Percentiles rank a stretch among this genome's conserved stretches.
These are phyloP conservation scores for Heterochromis multidens DNA, from an alignment of 2,113 vertebrate species.

Conservation along the genomic window DNA sequence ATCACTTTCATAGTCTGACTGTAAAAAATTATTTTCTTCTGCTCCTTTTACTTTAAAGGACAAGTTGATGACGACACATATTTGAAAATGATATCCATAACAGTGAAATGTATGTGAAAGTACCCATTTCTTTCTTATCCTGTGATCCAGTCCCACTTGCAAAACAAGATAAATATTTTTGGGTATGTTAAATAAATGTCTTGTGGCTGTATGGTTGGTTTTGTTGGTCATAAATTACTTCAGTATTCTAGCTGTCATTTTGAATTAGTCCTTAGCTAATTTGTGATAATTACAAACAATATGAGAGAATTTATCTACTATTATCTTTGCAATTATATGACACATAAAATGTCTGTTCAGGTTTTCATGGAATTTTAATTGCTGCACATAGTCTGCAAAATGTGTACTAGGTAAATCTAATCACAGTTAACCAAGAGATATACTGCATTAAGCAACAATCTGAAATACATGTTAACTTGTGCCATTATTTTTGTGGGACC, in stretches of 20 bases:
- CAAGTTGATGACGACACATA: slow-evolving; percentile 9
- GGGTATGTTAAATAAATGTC: not conserved
- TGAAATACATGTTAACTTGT: slow-evolving; percentile 30
- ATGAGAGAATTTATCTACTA: slow-evolving; percentile 6
- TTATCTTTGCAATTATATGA: not conserved
- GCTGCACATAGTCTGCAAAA: not conserved
- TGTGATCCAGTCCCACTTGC: not conserved
- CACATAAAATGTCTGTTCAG: not conserved
- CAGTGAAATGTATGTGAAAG: not conserved
- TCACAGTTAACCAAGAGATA: slow-evolving; percentile 14
- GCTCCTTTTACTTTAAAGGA: not conserved
- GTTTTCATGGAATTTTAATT: not conserved
- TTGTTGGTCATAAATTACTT: not conserved
- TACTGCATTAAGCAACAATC: slow-evolving; percentile 35
- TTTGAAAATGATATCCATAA: not conserved
- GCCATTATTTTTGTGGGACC: slow-evolving; percentile 34
- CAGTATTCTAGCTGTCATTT: not conserved
- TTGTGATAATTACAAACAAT: slow-evolving; percentile 27
- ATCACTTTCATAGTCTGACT: not conserved
- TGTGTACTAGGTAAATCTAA: slow-evolving; percentile 26
- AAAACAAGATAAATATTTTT: not conserved
- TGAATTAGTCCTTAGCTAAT: not conserved
- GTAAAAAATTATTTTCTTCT: not conserved
- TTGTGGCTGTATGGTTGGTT: not conserved
- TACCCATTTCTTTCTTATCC: not conserved